These are phyloP conservation scores for Platanista minor DNA, from an alignment of 2,113 vertebrate genomes.

Conservation along the genomic window DNA sequence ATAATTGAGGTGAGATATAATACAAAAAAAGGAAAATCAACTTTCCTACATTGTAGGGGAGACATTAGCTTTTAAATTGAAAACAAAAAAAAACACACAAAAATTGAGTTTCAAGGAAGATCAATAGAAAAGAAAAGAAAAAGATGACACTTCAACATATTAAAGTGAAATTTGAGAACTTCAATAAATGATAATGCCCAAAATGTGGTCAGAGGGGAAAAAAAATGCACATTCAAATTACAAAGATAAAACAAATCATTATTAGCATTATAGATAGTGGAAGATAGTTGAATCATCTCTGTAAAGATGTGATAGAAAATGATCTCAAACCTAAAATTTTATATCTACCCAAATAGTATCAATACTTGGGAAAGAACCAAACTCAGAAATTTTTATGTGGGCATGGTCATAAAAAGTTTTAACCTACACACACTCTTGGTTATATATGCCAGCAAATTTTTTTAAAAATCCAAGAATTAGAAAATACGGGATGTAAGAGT, in stretches of 20 bases:
- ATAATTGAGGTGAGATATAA: neutral
- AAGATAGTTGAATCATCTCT: neutral
- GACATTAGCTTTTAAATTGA: neutral
- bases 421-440: neutral
- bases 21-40: neutral
- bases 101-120: neutral
- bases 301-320: neutral
- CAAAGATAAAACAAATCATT: neutral
- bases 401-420: neutral
- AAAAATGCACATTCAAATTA: neutral
- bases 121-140: neutral
- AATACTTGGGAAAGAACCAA: neutral
- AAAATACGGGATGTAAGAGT: neutral
- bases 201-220: neutral
- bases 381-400: neutral
- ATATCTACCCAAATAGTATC: neutral
- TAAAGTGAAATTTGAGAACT: neutral
- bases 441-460: conserved; percentile 23
- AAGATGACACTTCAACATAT: neutral
- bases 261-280: neutral
- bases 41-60: neutral
- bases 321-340: neutral
- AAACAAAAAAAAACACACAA: neutral
- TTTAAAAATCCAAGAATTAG: neutral
- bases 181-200: neutral